Base-by-base conservation (phyloP, 2,888 invertebrate genomes). In the Tiliacea aurago region DNA sequence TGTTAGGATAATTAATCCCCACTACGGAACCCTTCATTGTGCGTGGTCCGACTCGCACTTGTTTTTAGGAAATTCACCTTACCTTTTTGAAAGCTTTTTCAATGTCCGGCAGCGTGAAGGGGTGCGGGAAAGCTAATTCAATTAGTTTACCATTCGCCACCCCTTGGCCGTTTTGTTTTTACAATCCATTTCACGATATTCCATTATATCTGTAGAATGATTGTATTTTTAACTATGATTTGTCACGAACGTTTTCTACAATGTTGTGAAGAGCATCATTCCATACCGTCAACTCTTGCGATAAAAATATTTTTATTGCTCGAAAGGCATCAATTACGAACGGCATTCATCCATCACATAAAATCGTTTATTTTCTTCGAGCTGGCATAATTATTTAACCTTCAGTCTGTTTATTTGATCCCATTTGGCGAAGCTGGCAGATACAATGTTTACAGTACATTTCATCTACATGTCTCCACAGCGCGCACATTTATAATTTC, bases 341-440 rank as follows among this genome's bases (percentile, higher is more conserved):
- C 61, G 51, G 65, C 70, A 81, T 77, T 70, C 56, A 67, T 64
- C 73, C 58, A 55, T 61, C 70, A 55, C 69, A 70, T 80, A 47
- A 70, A 76, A 73, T 78, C 66, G 66, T 84, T 86, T 83, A 76
- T 87, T 88, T 87, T 87, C 80, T 84, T 85, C 82, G 81, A 79
- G 76, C 82, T 88, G 89, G 86, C 87, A 88, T 83, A 83, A 84
- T 86, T 87, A 74, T 76, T 71, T 86, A 88, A 81, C 90, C 90
- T 91, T 89, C 88, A 72, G 69, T 71, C 68, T 72, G 87, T 90
- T 89, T 87, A 85, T 90, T 88, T 89, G 86, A 88, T 88, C 87
- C 76, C 87, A 89, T 91, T 92, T 90, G 89, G 89, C 88, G 78
- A 82, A 85, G 83, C 85, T 82, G 81, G 85, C 77, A 82, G 79